Evolutionary conservation across 1,140 invertebrate species (phyloP), one percentile per base, ranked within the genome.

Genomic region (Scaptomyza montana): DNA sequence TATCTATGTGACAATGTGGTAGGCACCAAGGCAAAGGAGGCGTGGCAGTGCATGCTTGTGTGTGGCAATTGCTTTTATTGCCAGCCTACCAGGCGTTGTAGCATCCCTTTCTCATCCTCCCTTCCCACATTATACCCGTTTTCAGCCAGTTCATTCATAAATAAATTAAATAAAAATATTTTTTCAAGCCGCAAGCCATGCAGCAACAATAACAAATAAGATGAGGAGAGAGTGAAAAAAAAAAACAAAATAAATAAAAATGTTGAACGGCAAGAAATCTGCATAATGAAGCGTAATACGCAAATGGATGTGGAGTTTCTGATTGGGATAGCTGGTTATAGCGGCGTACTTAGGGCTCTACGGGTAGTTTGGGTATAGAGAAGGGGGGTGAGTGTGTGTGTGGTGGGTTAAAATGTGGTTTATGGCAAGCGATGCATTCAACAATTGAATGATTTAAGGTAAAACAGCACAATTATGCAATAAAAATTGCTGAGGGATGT

Each of bases 111-210:
- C 8, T 13, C 36, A 9, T 36, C 8, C 7, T 9, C 33, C 2
- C 8, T 36, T 9, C 1, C 30, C 30, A 5, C 30, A 5, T 33
- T n/a, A 9, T 13, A 2, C 39, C 43, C 64, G 53, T 43, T 43
- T 43, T n/a, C 39, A 43, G 55, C 13, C 76, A 63, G 63, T 82
- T 87, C 73, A 89, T 87, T 87, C 84, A 87, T 87, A 87, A 87
- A 87, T 87, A 89, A 87, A 87, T 87, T 87, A 87, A 87, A 87
- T 87, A 87, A 87, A 87, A 87, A 87, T 87, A 87, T 87, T 87
- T 87, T 89, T 87, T 79, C 84, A 89, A 87, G 85, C 84, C 84
- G 73, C 84, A 89, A 87, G 84, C 84, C 84, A 87, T 79, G 69
- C 84, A 87, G 89, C 82, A 87, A 87, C 39, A 43, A 87, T 87